Evolutionary conservation across 1,140 invertebrate genomes (phyloP), one percentile per base, ranked within the genome.

Genomic region (Meloidogyne chitwoodi): DNA sequence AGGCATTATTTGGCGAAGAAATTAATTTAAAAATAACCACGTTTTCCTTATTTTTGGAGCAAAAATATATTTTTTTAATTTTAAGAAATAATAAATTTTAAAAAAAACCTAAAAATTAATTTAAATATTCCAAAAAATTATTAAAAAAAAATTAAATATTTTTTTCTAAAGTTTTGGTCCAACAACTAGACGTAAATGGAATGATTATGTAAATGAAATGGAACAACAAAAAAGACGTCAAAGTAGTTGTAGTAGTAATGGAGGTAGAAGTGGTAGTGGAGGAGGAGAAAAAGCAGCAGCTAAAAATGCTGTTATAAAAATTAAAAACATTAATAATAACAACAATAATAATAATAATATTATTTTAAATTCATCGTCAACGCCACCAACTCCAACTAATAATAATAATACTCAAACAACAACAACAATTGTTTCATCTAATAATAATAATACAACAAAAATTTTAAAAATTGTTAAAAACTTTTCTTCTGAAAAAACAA

Each of bases 141-240:
- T 34, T 27, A 22, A 19, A 65, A 68, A 44, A 74, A 75, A 69
- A 24, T 14, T 74, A 27, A 31, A 8, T n/a, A 2, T 34, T 26
- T 27, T 73, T 24, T 63, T 19, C 61, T 75, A 44, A 48, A 78
- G 81, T 44, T 81, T 44, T 56, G 83, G 83, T 1, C 83, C 83
- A 16, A 84, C 83, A 48, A 84, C 83, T 26, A 68, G 83, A 34
- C 68, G 83, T 24, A 83, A 83, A 62, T 84, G 83, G 83, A 68
- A 83, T 27, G 81, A 85, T 24, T 77, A 85, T 24, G 73, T 79
- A n/a, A 71, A 26, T 22, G 78, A 85, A 65, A 31, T 75, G 29
- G 80, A 80, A 34, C 72, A 80, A 19, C 71, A 82, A 65, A 84
- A 84, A 68, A 78, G 75, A 62, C 44, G 61, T 56, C 61, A 70